phyloP scores from a whole-genome alignment of 2,113 vertebrate species.

The Apteryx mantelli region DNA sequence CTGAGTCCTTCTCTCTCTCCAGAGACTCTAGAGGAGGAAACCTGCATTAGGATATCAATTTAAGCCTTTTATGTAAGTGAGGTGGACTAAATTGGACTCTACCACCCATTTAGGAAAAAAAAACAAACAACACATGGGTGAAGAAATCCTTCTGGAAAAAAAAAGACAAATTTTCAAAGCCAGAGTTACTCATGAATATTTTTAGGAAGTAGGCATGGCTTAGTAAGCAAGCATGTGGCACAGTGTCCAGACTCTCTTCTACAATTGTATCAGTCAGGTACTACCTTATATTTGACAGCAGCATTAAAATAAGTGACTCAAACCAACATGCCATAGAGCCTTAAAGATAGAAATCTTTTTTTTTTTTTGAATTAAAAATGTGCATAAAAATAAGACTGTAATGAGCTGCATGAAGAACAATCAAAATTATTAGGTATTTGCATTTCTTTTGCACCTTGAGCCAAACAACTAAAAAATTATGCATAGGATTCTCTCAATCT shows the following conservation, averaged over 20 bases:
- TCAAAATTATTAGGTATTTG: conserved; percentile 53
- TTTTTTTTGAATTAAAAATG: conserved; percentile 45
- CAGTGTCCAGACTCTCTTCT: neutral
- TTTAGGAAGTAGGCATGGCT: neutral
- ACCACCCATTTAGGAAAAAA: neutral
- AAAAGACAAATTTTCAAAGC: neutral
- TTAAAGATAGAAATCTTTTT: conserved; percentile 24
- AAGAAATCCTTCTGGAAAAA: neutral
- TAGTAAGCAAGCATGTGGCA: neutral
- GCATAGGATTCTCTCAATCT: conserved; percentile 54
- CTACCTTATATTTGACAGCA: neutral
- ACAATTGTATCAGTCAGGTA: neutral
- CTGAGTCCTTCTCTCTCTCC: neutral
- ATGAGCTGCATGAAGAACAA: conserved; percentile 55
- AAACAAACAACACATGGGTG: neutral
- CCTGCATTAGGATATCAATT: neutral
- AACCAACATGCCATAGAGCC: neutral
- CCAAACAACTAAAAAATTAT: conserved; percentile 66
- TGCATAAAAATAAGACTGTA: conserved; percentile 57
- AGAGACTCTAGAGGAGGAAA: neutral
- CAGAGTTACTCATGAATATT: neutral
- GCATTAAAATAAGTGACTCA: neutral
- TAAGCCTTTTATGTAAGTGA: neutral
- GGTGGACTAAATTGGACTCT: neutral
- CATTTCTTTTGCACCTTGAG: conserved; percentile 56